These are phyloP conservation scores for Stenopsyche tienmushanensis DNA, from an alignment of 1,140 invertebrate genomes.

Conservation along the genomic window DNA sequence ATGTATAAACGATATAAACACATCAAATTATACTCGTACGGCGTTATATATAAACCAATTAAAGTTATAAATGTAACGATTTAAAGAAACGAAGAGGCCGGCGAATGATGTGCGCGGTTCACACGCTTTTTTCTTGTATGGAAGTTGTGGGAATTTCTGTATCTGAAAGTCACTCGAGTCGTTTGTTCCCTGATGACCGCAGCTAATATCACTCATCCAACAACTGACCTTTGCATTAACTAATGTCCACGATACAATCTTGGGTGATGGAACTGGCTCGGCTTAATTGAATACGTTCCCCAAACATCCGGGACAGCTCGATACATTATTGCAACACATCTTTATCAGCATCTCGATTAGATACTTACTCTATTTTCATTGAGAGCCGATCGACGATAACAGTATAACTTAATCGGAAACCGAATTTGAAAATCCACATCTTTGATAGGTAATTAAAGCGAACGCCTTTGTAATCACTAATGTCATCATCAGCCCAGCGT, in stretches of 20 bases:
- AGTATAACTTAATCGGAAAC: no score
- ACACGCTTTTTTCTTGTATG: background rate
- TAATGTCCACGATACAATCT: constrained; percentile 9
- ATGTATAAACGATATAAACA: background rate
- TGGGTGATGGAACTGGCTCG: background rate
- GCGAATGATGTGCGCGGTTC: background rate
- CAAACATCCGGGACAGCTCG: background rate
- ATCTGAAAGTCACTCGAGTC: background rate
- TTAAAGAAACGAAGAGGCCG: background rate
- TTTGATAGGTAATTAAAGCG: no score
- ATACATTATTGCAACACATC: no score
- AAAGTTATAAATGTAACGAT: background rate
- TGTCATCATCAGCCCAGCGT: no score
- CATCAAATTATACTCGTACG: background rate
- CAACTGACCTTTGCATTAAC: constrained; percentile 8
- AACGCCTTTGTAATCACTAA: no score
- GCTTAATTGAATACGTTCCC: background rate
- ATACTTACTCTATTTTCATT: no score
- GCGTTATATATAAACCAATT: background rate
- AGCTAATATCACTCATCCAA: constrained; percentile 10
- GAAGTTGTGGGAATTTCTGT: background rate
- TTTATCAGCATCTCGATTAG: no score
- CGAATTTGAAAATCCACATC: no score
- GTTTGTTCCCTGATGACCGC: background rate
- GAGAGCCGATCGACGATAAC: no score